Conservation (phyloP, 1,140 invertebrate species). For the Papilio dardanus region DNA sequence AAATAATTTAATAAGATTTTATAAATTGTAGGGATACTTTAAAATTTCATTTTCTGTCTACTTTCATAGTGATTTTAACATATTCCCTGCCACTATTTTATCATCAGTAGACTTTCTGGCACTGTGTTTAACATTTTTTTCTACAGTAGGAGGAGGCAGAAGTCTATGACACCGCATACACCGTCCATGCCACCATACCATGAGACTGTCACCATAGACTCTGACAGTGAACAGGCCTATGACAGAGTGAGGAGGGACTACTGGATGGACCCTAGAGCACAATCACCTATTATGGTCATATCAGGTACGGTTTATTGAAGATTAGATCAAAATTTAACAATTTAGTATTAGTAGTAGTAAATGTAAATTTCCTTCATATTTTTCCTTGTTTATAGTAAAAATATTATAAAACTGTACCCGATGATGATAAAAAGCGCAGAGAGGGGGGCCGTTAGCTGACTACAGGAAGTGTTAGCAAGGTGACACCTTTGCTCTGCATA, state of each 20-base stretch:
- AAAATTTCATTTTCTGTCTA: no score
- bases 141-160: slow-evolving; percentile 64
- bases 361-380: not conserved
- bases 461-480: slow-evolving; percentile 3
- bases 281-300: slow-evolving; percentile 72
- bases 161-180: slow-evolving; percentile 77
- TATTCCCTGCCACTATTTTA: no score
- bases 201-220: slow-evolving; percentile 76
- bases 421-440: slow-evolving; percentile 20
- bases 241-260: slow-evolving; percentile 64
- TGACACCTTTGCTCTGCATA: slow-evolving; percentile 10
- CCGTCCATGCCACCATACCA: slow-evolving; percentile 74
- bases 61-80: no score
- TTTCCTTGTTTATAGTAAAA: not conserved
- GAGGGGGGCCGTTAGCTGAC: slow-evolving; percentile 5
- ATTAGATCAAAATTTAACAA: no score
- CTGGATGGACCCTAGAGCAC: slow-evolving; percentile 64
- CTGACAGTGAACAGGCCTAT: slow-evolving; percentile 71
- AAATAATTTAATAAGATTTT: not conserved
- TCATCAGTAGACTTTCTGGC: no score
- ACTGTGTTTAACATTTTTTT: slow-evolving; percentile 6
- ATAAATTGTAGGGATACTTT: no score
- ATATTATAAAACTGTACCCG: not conserved
- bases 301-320: slow-evolving; percentile 53
- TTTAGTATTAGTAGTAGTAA: no score